Percentiles rank a stretch among this genome's conserved stretches.
These are phyloP conservation scores for Malurus cyaneus DNA, from an alignment of 2,113 vertebrate species.

Conservation along the genomic window DNA sequence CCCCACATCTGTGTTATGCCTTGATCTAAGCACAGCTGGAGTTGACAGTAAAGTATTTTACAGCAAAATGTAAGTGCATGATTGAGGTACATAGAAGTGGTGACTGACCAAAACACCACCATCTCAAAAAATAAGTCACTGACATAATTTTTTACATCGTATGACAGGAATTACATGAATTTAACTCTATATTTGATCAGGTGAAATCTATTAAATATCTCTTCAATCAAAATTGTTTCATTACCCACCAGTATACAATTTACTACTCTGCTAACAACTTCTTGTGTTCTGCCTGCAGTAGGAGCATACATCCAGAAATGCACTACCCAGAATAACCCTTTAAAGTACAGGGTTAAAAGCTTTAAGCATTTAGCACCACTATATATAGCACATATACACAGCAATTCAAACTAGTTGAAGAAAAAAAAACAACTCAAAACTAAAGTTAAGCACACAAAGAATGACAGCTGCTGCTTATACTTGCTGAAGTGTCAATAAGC, in stretches of 20 bases:
- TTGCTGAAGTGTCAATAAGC: not conserved
- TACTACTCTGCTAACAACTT: not conserved
- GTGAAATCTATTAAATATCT: not conserved
- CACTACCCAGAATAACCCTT: not conserved
- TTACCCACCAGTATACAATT: not conserved
- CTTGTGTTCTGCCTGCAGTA: not conserved
- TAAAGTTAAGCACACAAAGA: not conserved
- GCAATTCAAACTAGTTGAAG: not conserved
- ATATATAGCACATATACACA: not conserved
- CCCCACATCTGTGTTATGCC: not conserved
- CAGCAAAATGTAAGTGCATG: not conserved
- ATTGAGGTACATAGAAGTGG: not conserved
- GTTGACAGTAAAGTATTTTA: not conserved
- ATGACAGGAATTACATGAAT: not conserved
- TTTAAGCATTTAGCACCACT: not conserved
- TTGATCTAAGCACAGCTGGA: not conserved
- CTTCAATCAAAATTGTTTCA: not conserved
- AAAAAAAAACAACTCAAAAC: not conserved
- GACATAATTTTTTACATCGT: not conserved
- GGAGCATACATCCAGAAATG: not conserved
- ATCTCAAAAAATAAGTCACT: not conserved
- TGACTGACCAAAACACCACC: not conserved
- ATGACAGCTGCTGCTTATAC: not conserved
- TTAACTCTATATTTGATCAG: not conserved
- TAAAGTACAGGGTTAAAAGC: not conserved